phyloP scores from a whole-genome alignment of 1,140 invertebrate genomes.

The Trachelipus rathkii region DNA sequence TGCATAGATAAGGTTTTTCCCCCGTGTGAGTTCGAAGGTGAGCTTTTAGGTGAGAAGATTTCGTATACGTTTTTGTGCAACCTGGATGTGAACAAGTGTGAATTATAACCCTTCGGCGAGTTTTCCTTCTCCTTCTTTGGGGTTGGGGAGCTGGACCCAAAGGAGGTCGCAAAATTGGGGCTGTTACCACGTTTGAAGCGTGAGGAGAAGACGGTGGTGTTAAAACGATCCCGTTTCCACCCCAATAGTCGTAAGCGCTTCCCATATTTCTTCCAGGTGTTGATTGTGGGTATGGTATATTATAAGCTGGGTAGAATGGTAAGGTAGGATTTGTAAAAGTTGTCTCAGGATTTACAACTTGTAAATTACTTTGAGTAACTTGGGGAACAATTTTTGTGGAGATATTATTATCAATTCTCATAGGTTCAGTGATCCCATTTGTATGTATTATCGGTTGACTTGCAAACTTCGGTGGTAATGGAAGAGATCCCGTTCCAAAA shows the following conservation, averaged over 20 bases:
- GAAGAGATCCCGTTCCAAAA: too few species aligned
- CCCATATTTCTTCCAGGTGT: slow-evolving; percentile 13
- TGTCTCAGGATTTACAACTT: not conserved
- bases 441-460: not conserved
- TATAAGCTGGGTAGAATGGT: not conserved
- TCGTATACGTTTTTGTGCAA: slow-evolving; percentile 68
- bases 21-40: slow-evolving; percentile 63
- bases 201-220: slow-evolving; percentile 27
- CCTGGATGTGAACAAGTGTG: slow-evolving; percentile 62
- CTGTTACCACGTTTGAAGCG: slow-evolving; percentile 24
- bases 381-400: not conserved
- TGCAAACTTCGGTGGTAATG: not conserved
- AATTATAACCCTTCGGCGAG: slow-evolving; percentile 49
- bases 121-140: slow-evolving; percentile 26
- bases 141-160: slow-evolving; percentile 20
- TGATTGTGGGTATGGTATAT: slow-evolving; percentile 8
- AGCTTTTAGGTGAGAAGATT: slow-evolving; percentile 67
- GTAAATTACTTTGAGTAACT: not conserved
- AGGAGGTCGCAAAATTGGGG: slow-evolving; percentile 16
- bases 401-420: not conserved
- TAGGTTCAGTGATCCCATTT: not conserved
- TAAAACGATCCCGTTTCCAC: slow-evolving; percentile 24
- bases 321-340: not conserved
- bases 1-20: slow-evolving; percentile 67
- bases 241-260: slow-evolving; percentile 28